Percentiles rank a stretch among this genome's conserved stretches.
phyloP scores from a whole-genome alignment of 1,140 invertebrate species.

The Papilio machaon region DNA sequence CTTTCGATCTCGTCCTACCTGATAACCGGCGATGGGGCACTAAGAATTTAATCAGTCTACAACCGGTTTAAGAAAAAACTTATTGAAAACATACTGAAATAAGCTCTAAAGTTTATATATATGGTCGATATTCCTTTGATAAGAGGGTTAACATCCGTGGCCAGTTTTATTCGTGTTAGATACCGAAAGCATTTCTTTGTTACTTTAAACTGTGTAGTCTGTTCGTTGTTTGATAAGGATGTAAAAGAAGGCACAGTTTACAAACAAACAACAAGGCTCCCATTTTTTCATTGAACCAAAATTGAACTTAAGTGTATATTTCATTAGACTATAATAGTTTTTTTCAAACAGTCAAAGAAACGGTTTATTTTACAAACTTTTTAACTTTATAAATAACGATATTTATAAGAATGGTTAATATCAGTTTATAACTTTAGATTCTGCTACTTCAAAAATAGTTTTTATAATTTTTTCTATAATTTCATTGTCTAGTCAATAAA shows the following conservation, averaged over 20 bases:
- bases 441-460: too few relatives aligned
- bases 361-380: neutral
- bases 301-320: neutral
- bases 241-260: neutral
- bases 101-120: neutral
- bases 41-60: neutral
- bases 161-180: neutral
- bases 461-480: too few relatives aligned
- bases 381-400: too few relatives aligned
- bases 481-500: neutral
- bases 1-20: neutral
- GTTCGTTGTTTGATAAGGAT: neutral
- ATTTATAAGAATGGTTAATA: too few relatives aligned
- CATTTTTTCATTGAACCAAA: neutral
- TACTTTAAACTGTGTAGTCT: neutral
- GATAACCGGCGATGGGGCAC: neutral
- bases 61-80: neutral
- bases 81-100: neutral
- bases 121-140: neutral
- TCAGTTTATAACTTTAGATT: too few relatives aligned
- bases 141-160: neutral
- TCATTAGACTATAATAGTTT: neutral
- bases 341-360: neutral
- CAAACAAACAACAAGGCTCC: neutral
- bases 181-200: neutral